Base-by-base conservation (phyloP, 2,888 invertebrate species). In the Aleiodes testaceus region DNA sequence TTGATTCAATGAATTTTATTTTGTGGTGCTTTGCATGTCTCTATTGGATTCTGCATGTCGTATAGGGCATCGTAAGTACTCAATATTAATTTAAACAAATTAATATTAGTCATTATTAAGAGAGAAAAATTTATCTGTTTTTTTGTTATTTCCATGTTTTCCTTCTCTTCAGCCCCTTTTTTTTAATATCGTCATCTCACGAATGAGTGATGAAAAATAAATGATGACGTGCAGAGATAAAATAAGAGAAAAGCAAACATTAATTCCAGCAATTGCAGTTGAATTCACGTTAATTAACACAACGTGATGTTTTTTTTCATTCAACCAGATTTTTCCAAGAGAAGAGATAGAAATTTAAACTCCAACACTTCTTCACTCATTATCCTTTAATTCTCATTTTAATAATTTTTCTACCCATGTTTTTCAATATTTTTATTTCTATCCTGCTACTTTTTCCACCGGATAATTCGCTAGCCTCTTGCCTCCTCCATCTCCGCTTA, bases 11-110 rank as follows among this genome's bases (percentile, higher is more conserved):
- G 80, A n/a, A 83, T 85, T 81, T 85, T 86, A 84, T 85, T 86
- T 81, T 86, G 84, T 86, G 85, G 84, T 86, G 86, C 86, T 86
- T 86, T 85, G 86, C 86, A 86, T 86, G 86, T 85, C 85, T 86
- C 83, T 85, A 86, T 86, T 85, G 86, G 86, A 86, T 81, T 85
- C 86, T 86, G 86, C 86, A 86, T 86, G 86, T 85, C 84, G 79
- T 86, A 80, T 86, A 86, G 86, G 85, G 84, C 85, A 85, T 86
- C 86, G 86, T 86, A 86, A 86, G 86, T 86, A 86, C 84, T 84
- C 81, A 81, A 79, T 78, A 79, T 72, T 72, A 68, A 74, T 68
- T 52, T 72, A 81, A 75, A 70, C 73, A 80, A 78, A 79, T 80
- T 78, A 55, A 74, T 73, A 36, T 36, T 36, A 36, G 36, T 0